Percentiles rank a stretch among this genome's conserved stretches.
Evolutionary conservation across 2,113 vertebrate species (phyloP).

Genomic region (Isichthys henryi): DNA sequence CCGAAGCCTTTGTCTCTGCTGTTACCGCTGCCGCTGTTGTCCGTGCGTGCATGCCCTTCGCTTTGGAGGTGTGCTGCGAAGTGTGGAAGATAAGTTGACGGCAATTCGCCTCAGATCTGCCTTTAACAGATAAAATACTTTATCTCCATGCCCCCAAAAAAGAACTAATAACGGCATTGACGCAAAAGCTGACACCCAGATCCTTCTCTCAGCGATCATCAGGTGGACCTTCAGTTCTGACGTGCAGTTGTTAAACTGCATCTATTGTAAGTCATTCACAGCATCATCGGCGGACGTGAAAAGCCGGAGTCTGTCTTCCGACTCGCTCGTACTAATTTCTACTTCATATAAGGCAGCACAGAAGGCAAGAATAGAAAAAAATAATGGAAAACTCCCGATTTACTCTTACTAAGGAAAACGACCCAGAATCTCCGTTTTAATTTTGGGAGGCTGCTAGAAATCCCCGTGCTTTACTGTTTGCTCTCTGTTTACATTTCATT

Average conservation of each 20-base stretch:
- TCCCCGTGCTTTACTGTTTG: not conserved
- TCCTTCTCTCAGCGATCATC: not conserved
- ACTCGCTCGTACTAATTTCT: not conserved
- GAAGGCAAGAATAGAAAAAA: not conserved
- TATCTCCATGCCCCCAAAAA: not conserved
- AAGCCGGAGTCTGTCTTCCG: not conserved
- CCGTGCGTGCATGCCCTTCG: not conserved
- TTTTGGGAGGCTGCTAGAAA: not conserved
- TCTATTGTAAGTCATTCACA: not conserved
- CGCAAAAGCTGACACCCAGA: not conserved
- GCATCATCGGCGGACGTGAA: not conserved
- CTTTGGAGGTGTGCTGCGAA: not conserved
- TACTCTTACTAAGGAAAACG: not conserved
- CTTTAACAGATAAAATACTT: not conserved
- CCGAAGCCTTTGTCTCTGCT: slow-evolving; percentile 1
- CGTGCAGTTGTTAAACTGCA: not conserved
- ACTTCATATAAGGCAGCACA: not conserved
- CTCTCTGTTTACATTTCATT: not conserved
- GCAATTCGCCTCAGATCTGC: not conserved
- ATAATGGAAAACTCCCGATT: not conserved
- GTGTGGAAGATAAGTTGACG: not conserved
- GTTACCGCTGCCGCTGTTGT: not conserved
- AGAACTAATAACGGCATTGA: not conserved
- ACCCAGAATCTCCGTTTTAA: not conserved
- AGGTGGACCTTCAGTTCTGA: not conserved